Evolutionary conservation across 2,888 invertebrate species (phyloP).

Genomic region (Erannis defoliaria): DNA sequence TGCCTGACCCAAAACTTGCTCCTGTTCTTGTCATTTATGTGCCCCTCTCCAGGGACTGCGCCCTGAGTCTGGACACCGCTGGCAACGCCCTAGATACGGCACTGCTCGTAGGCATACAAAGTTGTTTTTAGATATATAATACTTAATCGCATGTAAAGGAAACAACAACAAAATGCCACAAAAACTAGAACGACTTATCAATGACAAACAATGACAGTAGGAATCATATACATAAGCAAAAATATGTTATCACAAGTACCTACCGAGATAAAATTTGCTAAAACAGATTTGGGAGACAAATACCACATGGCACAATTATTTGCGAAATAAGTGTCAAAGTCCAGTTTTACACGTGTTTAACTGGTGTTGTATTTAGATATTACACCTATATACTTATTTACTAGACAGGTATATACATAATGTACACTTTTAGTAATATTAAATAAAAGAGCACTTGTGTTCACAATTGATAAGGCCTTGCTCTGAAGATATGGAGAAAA

Average conservation of each 20-base stretch:
- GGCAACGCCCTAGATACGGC: too few species aligned
- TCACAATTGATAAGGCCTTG: background rate
- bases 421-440: background rate
- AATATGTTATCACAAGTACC: constrained; percentile 20
- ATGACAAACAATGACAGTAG: constrained; percentile 27
- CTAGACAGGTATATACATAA: background rate
- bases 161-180: background rate
- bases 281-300: constrained; percentile 24
- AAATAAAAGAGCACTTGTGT: background rate
- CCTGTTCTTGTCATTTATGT: too few species aligned
- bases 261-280: constrained; percentile 25
- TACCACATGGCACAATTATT: constrained; percentile 18
- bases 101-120: too few species aligned
- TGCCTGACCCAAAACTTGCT: too few species aligned
- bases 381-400: background rate
- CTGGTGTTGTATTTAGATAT: background rate
- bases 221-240: constrained; percentile 8
- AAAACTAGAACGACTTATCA: constrained; percentile 23
- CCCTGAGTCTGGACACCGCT: too few species aligned
- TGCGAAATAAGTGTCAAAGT: constrained; percentile 23
- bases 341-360: constrained; percentile 10
- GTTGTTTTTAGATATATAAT: too few species aligned
- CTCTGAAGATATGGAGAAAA: background rate
- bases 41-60: too few species aligned
- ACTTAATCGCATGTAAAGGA: background rate